Conservation (phyloP, 2,797 vertebrate genomes). For the Pempheris klunzingeri region DNA sequence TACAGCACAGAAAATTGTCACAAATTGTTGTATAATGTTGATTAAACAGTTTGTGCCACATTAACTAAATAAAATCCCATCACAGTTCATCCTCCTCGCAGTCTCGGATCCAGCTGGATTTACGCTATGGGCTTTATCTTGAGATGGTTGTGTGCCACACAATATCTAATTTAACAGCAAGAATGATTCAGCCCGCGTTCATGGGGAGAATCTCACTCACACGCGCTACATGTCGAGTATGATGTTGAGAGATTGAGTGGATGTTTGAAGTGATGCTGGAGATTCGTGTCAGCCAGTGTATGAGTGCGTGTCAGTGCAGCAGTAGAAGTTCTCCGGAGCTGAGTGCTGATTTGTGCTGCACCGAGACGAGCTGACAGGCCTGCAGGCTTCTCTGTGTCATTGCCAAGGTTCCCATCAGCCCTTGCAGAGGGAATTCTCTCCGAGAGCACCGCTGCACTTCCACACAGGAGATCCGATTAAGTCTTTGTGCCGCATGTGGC, state of each 20-base stretch:
- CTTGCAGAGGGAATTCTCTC: conserved; percentile 66
- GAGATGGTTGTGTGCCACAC: conserved; percentile 32
- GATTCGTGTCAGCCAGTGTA: conserved; percentile 66
- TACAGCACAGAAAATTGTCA: neutral
- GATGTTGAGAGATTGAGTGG: conserved; percentile 65
- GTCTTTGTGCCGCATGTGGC: conserved; percentile 73
- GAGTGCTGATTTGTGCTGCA: conserved; percentile 70
- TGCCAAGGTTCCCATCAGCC: conserved; percentile 69
- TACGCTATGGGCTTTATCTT: conserved; percentile 17
- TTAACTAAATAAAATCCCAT: neutral
- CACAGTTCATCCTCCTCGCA: neutral
- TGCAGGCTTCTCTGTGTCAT: conserved; percentile 74
- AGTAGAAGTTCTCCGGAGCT: conserved; percentile 59
- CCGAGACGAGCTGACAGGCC: conserved; percentile 72
- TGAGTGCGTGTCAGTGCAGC: conserved; percentile 67
- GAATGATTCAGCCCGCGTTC: conserved; percentile 42
- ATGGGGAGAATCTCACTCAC: conserved; percentile 32
- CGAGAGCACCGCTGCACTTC: conserved; percentile 49
- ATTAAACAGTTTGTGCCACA: neutral
- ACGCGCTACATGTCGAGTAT: conserved; percentile 53
- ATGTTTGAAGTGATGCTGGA: conserved; percentile 68
- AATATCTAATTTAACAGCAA: conserved; percentile 34
- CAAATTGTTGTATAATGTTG: neutral
- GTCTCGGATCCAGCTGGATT: conserved; percentile 14
- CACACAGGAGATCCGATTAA: conserved; percentile 71